phyloP scores from a whole-genome alignment of 2,888 invertebrate species.

The Loripinus fragilis region DNA sequence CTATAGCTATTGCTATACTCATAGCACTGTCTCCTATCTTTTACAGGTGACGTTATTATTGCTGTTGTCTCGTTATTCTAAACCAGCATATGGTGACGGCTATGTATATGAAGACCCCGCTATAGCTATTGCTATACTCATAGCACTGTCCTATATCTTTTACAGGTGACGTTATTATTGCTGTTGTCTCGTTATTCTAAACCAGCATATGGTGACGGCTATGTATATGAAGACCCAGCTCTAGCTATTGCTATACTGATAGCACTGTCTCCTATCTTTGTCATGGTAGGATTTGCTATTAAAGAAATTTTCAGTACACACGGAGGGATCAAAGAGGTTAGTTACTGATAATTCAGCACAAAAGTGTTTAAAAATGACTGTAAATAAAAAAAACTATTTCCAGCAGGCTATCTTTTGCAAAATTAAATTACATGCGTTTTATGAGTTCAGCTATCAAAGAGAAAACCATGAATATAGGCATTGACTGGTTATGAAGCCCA shows the following conservation, averaged over 20 bases:
- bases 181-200: conserved; percentile 36
- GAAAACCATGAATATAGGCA: no score
- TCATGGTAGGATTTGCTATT: conserved; percentile 22
- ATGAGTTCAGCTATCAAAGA: no score
- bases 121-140: conserved; percentile 19
- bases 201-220: conserved; percentile 36
- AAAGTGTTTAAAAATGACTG: no score
- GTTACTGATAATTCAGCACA: no score
- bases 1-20: conserved; percentile 23
- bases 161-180: conserved; percentile 35
- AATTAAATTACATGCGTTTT: no score
- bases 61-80: conserved; percentile 34
- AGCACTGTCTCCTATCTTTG: conserved; percentile 32
- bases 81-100: conserved; percentile 34
- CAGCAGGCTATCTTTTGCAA: no score
- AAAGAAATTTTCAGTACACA: not conserved
- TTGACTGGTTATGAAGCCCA: no score
- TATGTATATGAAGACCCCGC: conserved; percentile 28
- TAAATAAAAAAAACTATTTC: no score
- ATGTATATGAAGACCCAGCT: conserved; percentile 25
- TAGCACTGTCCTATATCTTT: conserved; percentile 8
- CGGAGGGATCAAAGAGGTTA: not conserved
- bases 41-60: conserved; percentile 36
- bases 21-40: conserved; percentile 8
- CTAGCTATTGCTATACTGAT: conserved; percentile 19